Evolutionary conservation across 2,888 invertebrate species (phyloP), one percentile per base, ranked within the genome.

Genomic region (Hololepta plana): DNA sequence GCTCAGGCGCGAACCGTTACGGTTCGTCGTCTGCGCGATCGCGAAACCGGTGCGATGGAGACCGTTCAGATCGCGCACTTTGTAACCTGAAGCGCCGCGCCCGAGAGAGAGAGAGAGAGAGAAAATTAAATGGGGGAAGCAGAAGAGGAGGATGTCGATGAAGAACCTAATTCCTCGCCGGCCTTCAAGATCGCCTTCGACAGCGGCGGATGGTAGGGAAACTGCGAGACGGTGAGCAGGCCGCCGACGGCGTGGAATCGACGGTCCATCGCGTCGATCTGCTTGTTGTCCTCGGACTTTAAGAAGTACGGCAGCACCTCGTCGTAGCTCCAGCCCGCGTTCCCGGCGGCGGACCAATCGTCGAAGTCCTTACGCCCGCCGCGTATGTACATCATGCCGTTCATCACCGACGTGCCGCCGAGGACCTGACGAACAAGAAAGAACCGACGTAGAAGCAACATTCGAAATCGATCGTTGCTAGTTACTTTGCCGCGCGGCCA

Each of bases 371-470:
- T 70, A 12, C 75, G 67, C 30, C 85, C 74, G 1, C 91, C 91
- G 13, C 91, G 64, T 37, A 91, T 81, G 53, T 91, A 91, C 71
- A 82, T 88, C 91, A 93, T 93, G 12, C 91, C 91, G 53, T 93
- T 93, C 60, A 91, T 68, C 0, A 85, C 84, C 9, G 88, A 88
- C 1, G 87, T 88, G 1, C 91, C 91, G 4, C 91, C 91, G 6
- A 88, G 55, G 0, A 84, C 82, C 76, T 76, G 47, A 7, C 33
- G 24, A 16, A 15, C 23, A 13, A 27, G n/a, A n/a, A n/a, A n/a
- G n/a, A n/a, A n/a, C 15, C 8, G 15, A 24, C 11, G 16, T 19
- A 12, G 14, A 10, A 9, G 11, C 8, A 24, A 11, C 12, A 13
- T 9, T 13, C 8, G 7, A n/a, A n/a, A n/a, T n/a, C n/a, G n/a